Evolutionary conservation across 2,797 vertebrate species (phyloP), one percentile per base, ranked within the genome.

Genomic region (Pipistrellus nathusii): DNA sequence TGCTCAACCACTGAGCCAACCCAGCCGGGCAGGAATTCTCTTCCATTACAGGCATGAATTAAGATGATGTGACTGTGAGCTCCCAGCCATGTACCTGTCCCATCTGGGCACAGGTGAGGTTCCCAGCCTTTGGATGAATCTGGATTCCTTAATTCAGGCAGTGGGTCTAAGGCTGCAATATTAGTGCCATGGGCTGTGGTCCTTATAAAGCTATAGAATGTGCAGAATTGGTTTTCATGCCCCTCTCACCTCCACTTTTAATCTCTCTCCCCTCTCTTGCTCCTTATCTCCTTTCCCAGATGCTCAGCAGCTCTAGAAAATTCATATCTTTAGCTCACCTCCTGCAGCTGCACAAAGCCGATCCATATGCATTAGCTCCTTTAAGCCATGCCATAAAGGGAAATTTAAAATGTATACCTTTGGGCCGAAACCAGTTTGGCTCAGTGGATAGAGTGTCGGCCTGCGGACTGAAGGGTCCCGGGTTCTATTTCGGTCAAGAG

Each of bases 281-380:
- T 77, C 27, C 30, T 90, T 71, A 53, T 17, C 30, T 27, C 30
- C 2, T 77, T 48, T 93, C 17, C 20, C 30, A 66, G 84, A 72
- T 46, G 73, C 78, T 78, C 41, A 82, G 68, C 23, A 53, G 20
- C 69, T 88, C 32, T 71, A 17, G 25, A 57, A 82, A 77, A 77
- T 15, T 3, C 32, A 9, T 41, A 5, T 59, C 32, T 78, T 51
- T 12, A n/a, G 44, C 41, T 85, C 23, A 23, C 25, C 9, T 85
- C 64, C 38, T 23, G 57, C 78, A 72, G 35, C 3, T 20, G 66
- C 48, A 46, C 14, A 30, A 82, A 80, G 12, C 46, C 32, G 11
- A 23, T n/a, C 44, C 14, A 53, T 27, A 55, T 17, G 44, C 68
- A 30, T 35, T 12, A 85, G 17, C 12, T 81, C 14, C 5, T 71